Conservation (phyloP, 2,888 invertebrate genomes). For the Xestia c-nigrum region DNA sequence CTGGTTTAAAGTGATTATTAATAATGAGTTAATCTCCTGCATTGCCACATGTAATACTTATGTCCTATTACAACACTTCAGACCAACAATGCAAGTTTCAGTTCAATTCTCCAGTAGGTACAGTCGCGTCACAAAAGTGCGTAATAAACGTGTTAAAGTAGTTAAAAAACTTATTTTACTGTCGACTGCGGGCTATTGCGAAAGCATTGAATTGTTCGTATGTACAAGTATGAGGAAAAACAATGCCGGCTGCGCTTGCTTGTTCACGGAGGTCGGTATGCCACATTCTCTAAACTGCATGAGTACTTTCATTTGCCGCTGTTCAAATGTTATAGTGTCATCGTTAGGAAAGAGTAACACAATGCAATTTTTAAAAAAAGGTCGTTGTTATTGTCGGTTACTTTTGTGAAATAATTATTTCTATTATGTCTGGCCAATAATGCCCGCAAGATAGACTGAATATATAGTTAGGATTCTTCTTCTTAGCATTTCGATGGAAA, state of each 20-base stretch:
- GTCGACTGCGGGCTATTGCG: constrained; percentile 29
- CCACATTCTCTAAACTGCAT: constrained; percentile 42
- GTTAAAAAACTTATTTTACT: constrained; percentile 44
- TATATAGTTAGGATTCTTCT: background rate
- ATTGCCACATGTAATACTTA: constrained; percentile 9
- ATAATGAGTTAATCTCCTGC: constrained; percentile 5
- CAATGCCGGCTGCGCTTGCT: constrained; percentile 35
- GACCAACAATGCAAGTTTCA: constrained; percentile 19
- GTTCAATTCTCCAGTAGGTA: background rate
- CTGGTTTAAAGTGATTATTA: constrained; percentile 12
- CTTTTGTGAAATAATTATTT: background rate
- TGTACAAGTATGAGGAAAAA: constrained; percentile 46
- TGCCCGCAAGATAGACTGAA: background rate
- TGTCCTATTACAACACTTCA: constrained; percentile 5
- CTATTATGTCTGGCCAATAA: background rate
- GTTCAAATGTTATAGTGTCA: constrained; percentile 33
- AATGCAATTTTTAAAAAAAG: background rate
- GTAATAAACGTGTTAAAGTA: constrained; percentile 41
- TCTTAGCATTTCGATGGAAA: background rate
- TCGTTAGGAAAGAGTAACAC: constrained; percentile 13
- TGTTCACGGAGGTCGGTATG: constrained; percentile 31
- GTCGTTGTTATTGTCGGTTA: background rate
- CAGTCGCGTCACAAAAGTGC: constrained; percentile 30
- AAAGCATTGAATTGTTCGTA: constrained; percentile 29
- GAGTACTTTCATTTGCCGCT: constrained; percentile 17